These are phyloP conservation scores for Trogon surrucura DNA, from an alignment of 2,113 vertebrate genomes.

Conservation along the genomic window DNA sequence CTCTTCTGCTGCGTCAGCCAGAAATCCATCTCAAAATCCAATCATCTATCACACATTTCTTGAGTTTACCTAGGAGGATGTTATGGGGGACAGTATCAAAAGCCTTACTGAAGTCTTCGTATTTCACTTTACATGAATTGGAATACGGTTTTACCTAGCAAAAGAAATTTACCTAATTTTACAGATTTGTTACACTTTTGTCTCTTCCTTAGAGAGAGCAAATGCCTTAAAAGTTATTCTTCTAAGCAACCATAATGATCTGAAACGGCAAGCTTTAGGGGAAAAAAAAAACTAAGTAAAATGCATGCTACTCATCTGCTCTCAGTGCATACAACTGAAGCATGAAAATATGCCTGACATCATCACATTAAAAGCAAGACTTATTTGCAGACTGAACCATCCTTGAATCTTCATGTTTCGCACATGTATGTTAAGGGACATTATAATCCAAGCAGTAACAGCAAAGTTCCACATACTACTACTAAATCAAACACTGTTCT, in stretches of 20 bases:
- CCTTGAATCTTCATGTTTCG: not conserved
- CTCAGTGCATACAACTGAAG: not conserved
- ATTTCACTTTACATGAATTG: accelerated
- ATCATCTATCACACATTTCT: too few relatives aligned
- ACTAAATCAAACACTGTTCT: not conserved
- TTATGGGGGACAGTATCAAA: too few relatives aligned
- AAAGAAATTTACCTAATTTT: not conserved
- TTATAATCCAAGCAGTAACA: not conserved
- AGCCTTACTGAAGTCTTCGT: too few relatives aligned
- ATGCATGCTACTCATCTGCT: not conserved
- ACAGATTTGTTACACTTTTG: not conserved
- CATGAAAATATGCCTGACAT: not conserved
- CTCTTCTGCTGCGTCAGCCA: too few relatives aligned
- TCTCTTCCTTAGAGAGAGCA: not conserved
- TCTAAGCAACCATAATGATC: not conserved
- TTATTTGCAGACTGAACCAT: not conserved
- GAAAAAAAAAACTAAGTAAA: not conserved
- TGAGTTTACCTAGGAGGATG: too few relatives aligned
- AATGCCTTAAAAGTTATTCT: not conserved
- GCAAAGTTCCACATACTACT: not conserved
- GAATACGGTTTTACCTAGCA: not conserved
- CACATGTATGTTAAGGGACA: not conserved
- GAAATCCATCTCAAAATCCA: too few relatives aligned
- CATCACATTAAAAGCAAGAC: not conserved
- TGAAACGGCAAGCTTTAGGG: not conserved